Conservation (phyloP, 2,113 vertebrate genomes). For the Pongo abelii region DNA sequence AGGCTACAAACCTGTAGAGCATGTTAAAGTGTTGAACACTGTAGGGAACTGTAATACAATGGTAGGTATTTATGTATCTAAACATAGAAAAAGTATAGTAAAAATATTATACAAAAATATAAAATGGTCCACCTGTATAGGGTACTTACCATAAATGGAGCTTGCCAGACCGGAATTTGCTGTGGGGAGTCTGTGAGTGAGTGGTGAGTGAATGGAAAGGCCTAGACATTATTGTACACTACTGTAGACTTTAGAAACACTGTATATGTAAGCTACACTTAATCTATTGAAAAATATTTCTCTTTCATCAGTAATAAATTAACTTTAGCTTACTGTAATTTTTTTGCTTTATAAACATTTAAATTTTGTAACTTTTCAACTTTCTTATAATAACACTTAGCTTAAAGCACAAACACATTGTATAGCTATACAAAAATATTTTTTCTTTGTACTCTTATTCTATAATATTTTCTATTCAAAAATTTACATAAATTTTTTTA, state of each 20-base stretch:
- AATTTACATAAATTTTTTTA: background rate
- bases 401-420: background rate
- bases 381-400: background rate
- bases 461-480: background rate
- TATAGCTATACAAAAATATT: background rate
- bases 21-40: background rate
- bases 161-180: background rate
- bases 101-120: background rate
- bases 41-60: background rate
- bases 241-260: background rate
- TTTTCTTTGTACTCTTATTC: background rate
- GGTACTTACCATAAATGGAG: background rate
- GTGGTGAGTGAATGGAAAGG: background rate
- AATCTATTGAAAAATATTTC: background rate
- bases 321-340: background rate
- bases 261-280: background rate
- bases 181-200: background rate
- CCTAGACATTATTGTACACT: background rate
- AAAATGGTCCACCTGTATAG: background rate
- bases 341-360: too few relatives aligned
- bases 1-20: background rate
- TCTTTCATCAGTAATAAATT: background rate
- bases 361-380: background rate
- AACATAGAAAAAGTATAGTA: background rate
- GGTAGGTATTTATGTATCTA: background rate